These are phyloP conservation scores for Lysandra coridon DNA, from an alignment of 2,888 invertebrate species.

Conservation along the genomic window DNA sequence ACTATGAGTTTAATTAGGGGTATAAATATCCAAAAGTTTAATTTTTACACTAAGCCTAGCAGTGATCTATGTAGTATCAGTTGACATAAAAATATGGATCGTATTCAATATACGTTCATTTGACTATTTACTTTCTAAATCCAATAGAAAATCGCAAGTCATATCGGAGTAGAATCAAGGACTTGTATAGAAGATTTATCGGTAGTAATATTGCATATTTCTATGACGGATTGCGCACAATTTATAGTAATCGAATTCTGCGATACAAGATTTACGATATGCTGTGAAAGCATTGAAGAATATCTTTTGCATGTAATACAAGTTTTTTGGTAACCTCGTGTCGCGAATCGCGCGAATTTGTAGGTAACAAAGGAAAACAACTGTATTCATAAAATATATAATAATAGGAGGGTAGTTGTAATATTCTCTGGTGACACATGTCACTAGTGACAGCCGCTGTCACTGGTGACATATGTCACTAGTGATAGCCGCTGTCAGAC, in stretches of 20 bases:
- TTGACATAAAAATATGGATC: neutral
- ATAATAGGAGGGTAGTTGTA: too few species aligned
- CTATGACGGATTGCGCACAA: constrained; percentile 21
- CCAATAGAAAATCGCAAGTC: neutral
- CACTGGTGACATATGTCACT: too few species aligned
- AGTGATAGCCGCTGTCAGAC: too few species aligned
- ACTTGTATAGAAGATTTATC: constrained; percentile 23
- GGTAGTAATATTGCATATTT: constrained; percentile 1
- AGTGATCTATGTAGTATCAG: neutral
- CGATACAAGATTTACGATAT: constrained; percentile 1
- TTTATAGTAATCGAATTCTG: constrained; percentile 21
- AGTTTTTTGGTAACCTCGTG: neutral
- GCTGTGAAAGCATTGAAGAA: neutral
- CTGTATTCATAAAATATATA: too few species aligned
- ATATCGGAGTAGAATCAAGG: neutral
- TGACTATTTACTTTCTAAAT: neutral
- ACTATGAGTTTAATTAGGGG: too few species aligned
- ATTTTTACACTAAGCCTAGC: too few species aligned
- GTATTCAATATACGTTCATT: neutral
- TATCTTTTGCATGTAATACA: neutral
- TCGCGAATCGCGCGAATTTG: too few species aligned
- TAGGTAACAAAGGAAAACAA: too few species aligned
- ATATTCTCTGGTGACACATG: too few species aligned
- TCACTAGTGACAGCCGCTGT: too few species aligned
- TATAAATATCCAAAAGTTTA: too few species aligned